These are phyloP conservation scores for Coelopa pilipes DNA, from an alignment of 2,888 invertebrate species.

Conservation along the genomic window DNA sequence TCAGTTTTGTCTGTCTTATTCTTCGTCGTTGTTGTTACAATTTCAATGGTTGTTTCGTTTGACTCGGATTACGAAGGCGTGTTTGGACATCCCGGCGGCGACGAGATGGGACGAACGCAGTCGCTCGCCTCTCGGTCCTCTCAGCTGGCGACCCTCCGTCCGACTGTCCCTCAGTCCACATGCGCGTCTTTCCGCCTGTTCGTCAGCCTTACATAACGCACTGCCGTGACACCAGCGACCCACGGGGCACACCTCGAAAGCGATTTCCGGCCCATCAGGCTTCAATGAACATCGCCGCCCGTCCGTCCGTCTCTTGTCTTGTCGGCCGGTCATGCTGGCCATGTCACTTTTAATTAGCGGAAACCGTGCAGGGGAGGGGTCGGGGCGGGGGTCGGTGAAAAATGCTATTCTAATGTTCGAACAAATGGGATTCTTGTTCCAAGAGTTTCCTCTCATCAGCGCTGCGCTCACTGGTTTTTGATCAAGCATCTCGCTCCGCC, in stretches of 20 bases:
- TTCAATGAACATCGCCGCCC: slow-evolving; percentile 48
- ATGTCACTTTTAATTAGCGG: slow-evolving; percentile 8
- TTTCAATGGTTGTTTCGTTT: not conserved
- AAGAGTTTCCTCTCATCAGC: not conserved
- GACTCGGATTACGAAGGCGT: no score
- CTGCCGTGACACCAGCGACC: not conserved
- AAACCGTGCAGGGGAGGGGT: not conserved
- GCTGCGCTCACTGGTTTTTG: not conserved
- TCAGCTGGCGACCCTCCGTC: no score
- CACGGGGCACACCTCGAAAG: slow-evolving; percentile 59
- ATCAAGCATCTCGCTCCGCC: not conserved
- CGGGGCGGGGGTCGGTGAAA: no score
- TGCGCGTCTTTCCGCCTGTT: no score
- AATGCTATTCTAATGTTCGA: slow-evolving; percentile 3
- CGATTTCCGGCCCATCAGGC: slow-evolving; percentile 62
- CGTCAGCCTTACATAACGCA: no score
- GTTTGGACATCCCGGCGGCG: no score
- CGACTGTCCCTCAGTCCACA: no score
- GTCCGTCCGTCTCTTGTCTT: not conserved
- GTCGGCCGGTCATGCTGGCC: not conserved
- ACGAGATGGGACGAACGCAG: no score
- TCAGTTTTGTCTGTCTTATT: not conserved
- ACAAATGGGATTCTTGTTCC: slow-evolving; percentile 8
- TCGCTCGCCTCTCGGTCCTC: no score
- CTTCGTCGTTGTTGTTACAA: not conserved